Percentiles rank a stretch among this genome's conserved stretches.
Conservation (phyloP, 2,797 vertebrate species). For the Phrynocephalus guinanensis region DNA sequence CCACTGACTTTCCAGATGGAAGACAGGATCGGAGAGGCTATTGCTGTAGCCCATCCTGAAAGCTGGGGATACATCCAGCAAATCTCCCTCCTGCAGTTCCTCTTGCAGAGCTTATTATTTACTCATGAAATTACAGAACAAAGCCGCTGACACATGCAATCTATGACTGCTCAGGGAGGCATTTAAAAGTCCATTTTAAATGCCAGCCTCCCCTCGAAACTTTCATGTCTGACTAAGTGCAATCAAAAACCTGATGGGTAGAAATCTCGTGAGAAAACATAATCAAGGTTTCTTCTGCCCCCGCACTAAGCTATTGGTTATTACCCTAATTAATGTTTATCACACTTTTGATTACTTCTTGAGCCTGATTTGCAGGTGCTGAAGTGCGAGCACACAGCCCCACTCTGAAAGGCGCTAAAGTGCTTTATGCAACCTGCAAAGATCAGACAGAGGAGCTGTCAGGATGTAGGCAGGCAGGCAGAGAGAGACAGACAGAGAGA, state of each 20-base stretch:
- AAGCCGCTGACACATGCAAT: not conserved
- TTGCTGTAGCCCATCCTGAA: not conserved
- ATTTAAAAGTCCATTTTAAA: conserved; percentile 48
- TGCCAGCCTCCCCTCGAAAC: conserved; percentile 38
- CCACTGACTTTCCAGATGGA: not conserved
- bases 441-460: conserved; percentile 52
- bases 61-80: not conserved
- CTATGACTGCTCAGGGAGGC: conserved; percentile 16
- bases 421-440: conserved; percentile 33
- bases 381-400: conserved; percentile 36
- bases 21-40: not conserved
- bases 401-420: not conserved
- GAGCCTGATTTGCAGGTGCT: conserved; percentile 74
- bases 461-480: conserved; percentile 34
- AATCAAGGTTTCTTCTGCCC: conserved; percentile 72
- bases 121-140: accelerated
- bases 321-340: conserved; percentile 76
- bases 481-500: not conserved
- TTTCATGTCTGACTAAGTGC: conserved; percentile 66
- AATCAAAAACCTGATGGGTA: conserved; percentile 70
- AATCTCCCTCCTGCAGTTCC: accelerated
- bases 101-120: conserved; percentile 19
- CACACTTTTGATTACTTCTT: conserved; percentile 72
- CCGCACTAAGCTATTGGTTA: conserved; percentile 68
- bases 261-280: conserved; percentile 62